Evolutionary conservation across 2,888 invertebrate genomes (phyloP), one percentile per base, ranked within the genome.

Genomic region (Plagiodera versicolora): DNA sequence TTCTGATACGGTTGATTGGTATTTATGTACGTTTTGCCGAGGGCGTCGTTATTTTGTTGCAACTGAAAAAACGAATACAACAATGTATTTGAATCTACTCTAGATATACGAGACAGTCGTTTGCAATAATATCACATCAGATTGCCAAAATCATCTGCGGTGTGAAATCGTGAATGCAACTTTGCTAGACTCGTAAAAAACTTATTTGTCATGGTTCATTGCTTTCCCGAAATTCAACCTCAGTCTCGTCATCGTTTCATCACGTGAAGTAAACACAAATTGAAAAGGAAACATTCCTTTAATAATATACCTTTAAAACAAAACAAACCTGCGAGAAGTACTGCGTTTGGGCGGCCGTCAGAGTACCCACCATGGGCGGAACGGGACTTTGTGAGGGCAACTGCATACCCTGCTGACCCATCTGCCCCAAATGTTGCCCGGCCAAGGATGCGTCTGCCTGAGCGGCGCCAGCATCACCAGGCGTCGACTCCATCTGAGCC

Each of bases 281-380:
- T n/a, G 18, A 32, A 30, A 51, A 32, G n/a, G 16, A 14, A 18
- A 32, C 17, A 30, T 18, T 2, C 16, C 11, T 28, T 47, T 0
- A 16, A 46, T 32, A 1, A 17, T n/a, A n/a, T n/a, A n/a, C n/a
- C n/a, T n/a, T n/a, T n/a, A 28, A 30, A 10, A 16, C 18, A 24
- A 2, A 24, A 53, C 49, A 9, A 18, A 65, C 75, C 70, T 85
- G 85, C 49, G 81, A 84, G 67, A 86, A 80, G 74, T 85, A 86
- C 76, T 86, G 85, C 46, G 84, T 82, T 74, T 85, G 85, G 17
- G 85, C 86, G 45, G 85, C 83, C 48, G 83, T 85, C 70, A 85
- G 72, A 17, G 82, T 80, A 28, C 78, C 79, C 3, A 76, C 76
- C 75, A 83, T 81, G 4, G 73, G 72, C 39, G 74, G 74, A 6